Conservation (phyloP, 53 echinoderm and acorn worm species). For the Actinopyga echinites region DNA sequence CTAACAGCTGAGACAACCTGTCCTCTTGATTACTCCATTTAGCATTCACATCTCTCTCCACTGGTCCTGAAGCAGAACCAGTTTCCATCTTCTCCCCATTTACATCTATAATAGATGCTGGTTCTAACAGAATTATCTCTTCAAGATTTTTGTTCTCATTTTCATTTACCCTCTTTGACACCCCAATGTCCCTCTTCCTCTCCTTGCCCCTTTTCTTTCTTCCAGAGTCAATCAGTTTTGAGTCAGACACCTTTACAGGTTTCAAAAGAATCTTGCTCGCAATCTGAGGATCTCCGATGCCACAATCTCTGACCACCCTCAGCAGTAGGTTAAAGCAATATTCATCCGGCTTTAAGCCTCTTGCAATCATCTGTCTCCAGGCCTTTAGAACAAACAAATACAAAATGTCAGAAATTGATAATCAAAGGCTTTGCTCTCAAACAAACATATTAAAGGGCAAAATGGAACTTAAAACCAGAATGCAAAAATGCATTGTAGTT, state of each 20-base stretch:
- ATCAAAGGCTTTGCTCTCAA: too few relatives aligned
- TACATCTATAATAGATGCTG: neutral
- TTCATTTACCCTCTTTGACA: neutral
- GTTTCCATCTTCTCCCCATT: neutral
- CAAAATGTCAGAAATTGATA: too few relatives aligned
- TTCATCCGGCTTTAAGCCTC: slow-evolving; percentile 66
- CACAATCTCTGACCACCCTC: slow-evolving; percentile 82
- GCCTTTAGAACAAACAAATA: slow-evolving; percentile 47
- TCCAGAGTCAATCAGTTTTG: neutral
- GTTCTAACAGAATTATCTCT: neutral
- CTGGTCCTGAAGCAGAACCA: neutral
- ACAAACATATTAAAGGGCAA: too few relatives aligned
- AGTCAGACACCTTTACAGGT: neutral
- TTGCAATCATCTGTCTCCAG: slow-evolving; percentile 76
- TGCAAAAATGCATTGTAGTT: too few relatives aligned
- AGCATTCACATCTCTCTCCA: neutral
- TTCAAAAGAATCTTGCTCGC: slow-evolving; percentile 80
- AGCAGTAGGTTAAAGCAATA: slow-evolving; percentile 86
- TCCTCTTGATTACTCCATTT: neutral
- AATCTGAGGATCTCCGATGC: slow-evolving; percentile 69
- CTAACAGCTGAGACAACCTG: neutral
- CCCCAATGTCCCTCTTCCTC: neutral
- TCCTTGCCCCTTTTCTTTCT: neutral
- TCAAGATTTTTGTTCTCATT: neutral
- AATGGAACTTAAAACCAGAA: too few relatives aligned